Base-by-base conservation (phyloP, 2,888 invertebrate genomes). In the Papilio protenor region DNA sequence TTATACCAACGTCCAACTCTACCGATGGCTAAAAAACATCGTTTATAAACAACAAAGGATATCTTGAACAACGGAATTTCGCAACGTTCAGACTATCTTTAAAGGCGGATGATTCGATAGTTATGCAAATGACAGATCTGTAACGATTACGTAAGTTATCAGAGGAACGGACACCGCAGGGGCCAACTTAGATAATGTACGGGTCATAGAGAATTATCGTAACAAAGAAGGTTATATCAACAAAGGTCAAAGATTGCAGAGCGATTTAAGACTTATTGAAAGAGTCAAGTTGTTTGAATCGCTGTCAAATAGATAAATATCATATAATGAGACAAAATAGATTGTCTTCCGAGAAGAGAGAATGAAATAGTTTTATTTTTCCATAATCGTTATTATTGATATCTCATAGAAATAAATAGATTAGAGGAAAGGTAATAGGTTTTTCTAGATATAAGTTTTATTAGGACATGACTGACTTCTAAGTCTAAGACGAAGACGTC, bases 51-150 rank as follows among this genome's bases (percentile, higher is more conserved):
- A 66, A 66, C 40, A 66, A 66, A 66, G 73, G 61, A 72, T 45
- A 45, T 55, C n/a, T 18, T 21, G 11, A 33, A 77, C 59, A 76
- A 69, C 76, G 66, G 27, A 74, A 75, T 82, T 81, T 81, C 76
- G 76, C 79, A 79, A 80, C 55, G 69, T 75, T 57, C 49, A 33
- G 77, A 74, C 57, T 72, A 57, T 66, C 73, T 64, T 55, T 14
- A 69, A 5, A 27, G 12, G 23, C 77, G 75, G 59, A 61, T 40
- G 70, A 64, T 71, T 11, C 47, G 45, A 76, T 73, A 78, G 81
- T 79, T 81, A 81, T 82, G 80, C 79, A 79, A 82, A 82, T 79
- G 73, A 75, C 71, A 79, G 78, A 78, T 83, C 80, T 77, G 79
- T 77, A 71, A 66, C 75, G 59, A 73, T 82, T 82, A 79, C 81